Evolutionary conservation across 2,113 vertebrate species (phyloP).

Genomic region (Corvus hawaiiensis): DNA sequence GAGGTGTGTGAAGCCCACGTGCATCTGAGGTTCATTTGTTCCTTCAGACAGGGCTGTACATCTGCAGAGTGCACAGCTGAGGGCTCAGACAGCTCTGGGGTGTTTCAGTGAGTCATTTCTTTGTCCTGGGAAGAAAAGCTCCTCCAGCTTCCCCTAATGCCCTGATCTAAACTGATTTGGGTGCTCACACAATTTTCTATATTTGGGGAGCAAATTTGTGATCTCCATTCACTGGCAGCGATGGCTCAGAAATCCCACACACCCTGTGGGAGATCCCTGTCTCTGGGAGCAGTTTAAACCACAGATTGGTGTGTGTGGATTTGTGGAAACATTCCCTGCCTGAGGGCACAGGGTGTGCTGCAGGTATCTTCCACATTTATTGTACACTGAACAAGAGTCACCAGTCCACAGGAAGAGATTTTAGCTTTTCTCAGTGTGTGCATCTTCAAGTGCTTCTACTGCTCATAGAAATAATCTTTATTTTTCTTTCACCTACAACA

Average conservation of each 20-base stretch:
- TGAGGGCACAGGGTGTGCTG: neutral
- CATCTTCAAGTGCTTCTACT: neutral
- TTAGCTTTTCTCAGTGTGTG: neutral
- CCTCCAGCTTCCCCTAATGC: neutral
- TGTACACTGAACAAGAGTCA: neutral
- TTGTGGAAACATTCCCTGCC: neutral
- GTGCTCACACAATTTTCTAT: neutral
- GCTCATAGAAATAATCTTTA: neutral
- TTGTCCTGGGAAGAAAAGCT: neutral
- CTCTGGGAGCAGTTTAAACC: neutral
- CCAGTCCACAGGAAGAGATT: neutral
- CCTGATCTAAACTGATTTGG: neutral
- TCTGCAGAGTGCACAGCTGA: neutral
- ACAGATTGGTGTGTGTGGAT: neutral
- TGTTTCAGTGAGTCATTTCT: neutral
- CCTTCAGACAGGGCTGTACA: neutral
- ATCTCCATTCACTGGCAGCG: neutral
- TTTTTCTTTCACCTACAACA: neutral
- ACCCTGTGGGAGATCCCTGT: neutral
- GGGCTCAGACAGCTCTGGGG: neutral
- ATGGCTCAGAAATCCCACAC: neutral
- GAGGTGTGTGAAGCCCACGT: neutral
- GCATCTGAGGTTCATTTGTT: neutral
- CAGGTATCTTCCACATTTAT: no score
- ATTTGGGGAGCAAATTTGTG: neutral